Conservation (phyloP, 1,140 invertebrate species). For the Hycleus cichorii region DNA sequence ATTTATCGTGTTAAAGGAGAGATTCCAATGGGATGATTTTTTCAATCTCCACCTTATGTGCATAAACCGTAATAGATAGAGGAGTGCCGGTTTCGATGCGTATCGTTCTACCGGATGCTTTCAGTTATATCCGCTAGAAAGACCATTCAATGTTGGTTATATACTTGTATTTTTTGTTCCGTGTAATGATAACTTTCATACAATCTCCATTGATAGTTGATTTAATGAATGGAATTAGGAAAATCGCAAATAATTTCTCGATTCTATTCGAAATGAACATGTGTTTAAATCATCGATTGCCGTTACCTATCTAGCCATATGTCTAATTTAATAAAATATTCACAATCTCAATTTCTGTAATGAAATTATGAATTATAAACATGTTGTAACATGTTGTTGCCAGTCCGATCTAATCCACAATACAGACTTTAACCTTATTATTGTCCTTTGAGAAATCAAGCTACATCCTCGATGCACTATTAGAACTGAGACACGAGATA, state of each 20-base stretch:
- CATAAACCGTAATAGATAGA: background rate
- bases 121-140: conserved; percentile 19
- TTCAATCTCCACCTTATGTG: no score
- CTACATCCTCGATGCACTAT: conserved; percentile 1
- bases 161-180: no score
- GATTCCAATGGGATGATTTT: no score
- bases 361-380: conserved; percentile 14
- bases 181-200: no score
- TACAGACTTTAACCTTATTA: conserved; percentile 4
- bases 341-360: conserved; percentile 10
- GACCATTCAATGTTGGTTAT: no score
- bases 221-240: conserved; percentile 19
- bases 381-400: conserved; percentile 1
- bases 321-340: conserved; percentile 9
- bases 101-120: conserved; percentile 17
- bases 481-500: conserved; percentile 16
- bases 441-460: conserved; percentile 14
- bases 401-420: background rate
- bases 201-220: conserved; percentile 16
- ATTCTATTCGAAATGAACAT: no score
- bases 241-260: background rate
- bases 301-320: no score
- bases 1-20: no score
- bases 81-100: background rate
- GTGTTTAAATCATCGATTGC: no score